Base-by-base conservation (phyloP, 2,113 vertebrate species). In the Corvus cornix region DNA sequence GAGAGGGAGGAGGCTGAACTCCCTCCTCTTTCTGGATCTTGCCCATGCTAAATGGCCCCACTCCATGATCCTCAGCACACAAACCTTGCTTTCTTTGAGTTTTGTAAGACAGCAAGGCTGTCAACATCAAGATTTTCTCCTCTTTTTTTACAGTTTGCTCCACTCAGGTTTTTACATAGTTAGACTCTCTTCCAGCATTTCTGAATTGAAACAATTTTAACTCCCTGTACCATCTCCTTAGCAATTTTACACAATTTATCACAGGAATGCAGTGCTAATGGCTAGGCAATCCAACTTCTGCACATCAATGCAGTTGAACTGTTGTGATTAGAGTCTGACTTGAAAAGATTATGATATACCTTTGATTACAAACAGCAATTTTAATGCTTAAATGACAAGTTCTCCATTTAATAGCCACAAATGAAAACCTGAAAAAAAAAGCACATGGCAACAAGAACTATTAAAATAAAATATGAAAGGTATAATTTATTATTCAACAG, bases 21-120 rank as follows among this genome's bases (percentile, higher is more conserved):
- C 20, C 15, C 17, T 74, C 8, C 37, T 33, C 4, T 53, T 83
- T 49, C 13, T 19, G 55, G 23, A 37, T 20, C 2, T 69, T 30
- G 10, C 3, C 16, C 35, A 4, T 9, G 7, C 41, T 80, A 19
- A 33, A 15, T 26, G 8, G 62, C 5, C 24, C 5, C 1, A 0
- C 8, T 7, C 30, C 30, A 7, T 35, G 27, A 52, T 26, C 12
- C 28, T 44, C 39, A 76, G 39, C 15, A 22, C 22, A 19, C 1
- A 10, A 79, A 43, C 27, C 33, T 16, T 35, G 5, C 17, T 62
- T 60, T 26, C 10, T 39, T 31, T 26, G 10, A 24, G 13, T n/a
- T 80, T 69, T 64, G 22, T 30, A 49, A 16, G 16, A 63, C n/a
- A 37, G 6, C 10, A 30, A 64, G n/a, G 8, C 41, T 67, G 14